Conservation (phyloP, 2,888 invertebrate genomes). For the Craniophora ligustri region DNA sequence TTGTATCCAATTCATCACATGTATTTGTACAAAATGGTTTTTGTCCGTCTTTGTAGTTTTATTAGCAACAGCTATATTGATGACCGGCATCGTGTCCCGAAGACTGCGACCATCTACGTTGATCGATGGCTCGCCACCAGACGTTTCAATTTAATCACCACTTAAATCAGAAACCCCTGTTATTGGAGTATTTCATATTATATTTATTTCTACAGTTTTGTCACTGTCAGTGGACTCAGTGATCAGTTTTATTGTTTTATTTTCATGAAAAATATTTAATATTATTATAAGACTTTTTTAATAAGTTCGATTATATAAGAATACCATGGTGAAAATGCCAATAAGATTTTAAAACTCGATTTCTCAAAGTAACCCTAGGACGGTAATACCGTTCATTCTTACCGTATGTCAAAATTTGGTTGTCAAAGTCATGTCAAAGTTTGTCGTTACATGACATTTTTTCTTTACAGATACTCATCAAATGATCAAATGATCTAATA, state of each 20-base stretch:
- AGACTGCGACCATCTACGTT: constrained; percentile 58
- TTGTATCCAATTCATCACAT: constrained; percentile 63
- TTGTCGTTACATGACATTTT: too few species aligned
- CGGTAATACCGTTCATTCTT: too few species aligned
- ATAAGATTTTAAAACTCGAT: too few species aligned
- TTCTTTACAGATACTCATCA: too few species aligned
- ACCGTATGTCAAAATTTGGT: too few species aligned
- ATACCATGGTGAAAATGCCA: too few species aligned
- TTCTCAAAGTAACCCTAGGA: too few species aligned
- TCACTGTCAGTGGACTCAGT: constrained; percentile 11
- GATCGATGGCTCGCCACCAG: constrained; percentile 65
- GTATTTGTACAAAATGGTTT: constrained; percentile 71
- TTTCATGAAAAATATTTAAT: background rate
- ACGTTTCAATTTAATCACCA: constrained; percentile 67
- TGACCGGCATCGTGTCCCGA: constrained; percentile 61
- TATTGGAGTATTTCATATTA: constrained; percentile 28
- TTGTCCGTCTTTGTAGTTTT: constrained; percentile 67
- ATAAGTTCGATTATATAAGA: too few species aligned
- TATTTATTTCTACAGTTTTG: constrained; percentile 20
- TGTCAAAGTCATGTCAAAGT: too few species aligned
- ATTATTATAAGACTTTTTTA: too few species aligned
- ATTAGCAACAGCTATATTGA: constrained; percentile 70
- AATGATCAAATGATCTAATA: too few species aligned
- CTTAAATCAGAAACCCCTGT: constrained; percentile 55
- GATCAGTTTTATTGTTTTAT: constrained; percentile 5